Base-by-base conservation (phyloP, 2,888 invertebrate genomes). In the Pristionchus arcanus region DNA sequence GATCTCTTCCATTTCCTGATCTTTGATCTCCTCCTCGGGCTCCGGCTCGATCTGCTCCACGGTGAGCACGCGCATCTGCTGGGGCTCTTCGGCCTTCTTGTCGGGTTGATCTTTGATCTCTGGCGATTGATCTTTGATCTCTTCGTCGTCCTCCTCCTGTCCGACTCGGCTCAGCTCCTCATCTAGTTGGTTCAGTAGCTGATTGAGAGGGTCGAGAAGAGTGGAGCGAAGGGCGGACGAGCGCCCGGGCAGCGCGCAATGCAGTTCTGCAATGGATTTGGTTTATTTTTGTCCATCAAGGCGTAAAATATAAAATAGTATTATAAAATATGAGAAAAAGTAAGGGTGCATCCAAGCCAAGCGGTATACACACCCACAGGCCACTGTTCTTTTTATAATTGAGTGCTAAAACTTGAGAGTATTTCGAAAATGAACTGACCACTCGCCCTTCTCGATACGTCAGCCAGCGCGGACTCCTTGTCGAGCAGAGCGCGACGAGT, bases 401-500 rank as follows among this genome's bases (percentile, higher is more conserved):
- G n/a, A n/a, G n/a, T n/a, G n/a, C n/a, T n/a, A n/a, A n/a, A n/a
- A n/a, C n/a, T n/a, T n/a, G n/a, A n/a, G 42, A 16, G 37, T 31
- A 68, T 7, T 28, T n/a, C 28, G 68, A 66, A 21, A 21, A 66
- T 66, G 42, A 42, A 68, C 66, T 68, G 2, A 87, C 87, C 88
- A 2, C 91, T 91, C 0, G 93, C 91, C 68, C 93, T 90, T n/a
- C 92, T 91, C 0, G 92, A 91, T n/a, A 94, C 83, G 9, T 92
- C 90, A 11, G 91, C 90, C 16, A 94, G 91, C 34, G 92, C 92
- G 19, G 91, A 77, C 86, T 93, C 93, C 16, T 93, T 77, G 83
- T 94, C 94, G 34, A 92, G 91, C 4, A 94, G 90, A 66, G 93
- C 93, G 34, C 91, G 91, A 63, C 93, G 90, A 0, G 93, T 93